Base-by-base conservation (phyloP, 1,140 invertebrate genomes). In the Sycophaga agraensis region DNA sequence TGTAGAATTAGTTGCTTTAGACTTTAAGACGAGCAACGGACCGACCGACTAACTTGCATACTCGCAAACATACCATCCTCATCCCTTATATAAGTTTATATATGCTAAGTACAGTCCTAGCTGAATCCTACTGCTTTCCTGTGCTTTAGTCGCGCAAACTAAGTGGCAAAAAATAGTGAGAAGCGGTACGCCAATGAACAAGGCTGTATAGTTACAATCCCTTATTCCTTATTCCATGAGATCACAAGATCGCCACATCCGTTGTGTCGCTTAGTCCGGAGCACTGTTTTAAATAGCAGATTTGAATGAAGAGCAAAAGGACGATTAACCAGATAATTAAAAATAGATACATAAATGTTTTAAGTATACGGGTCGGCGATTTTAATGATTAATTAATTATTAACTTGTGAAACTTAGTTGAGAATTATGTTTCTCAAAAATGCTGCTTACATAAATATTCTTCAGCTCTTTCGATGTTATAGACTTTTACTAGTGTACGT, bases 1-100 rank as follows among this genome's bases (percentile, higher is more conserved):
- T 70, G 77, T 78, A 72, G 72, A 67, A 69, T 72, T 78, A 77
- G 76, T 69, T 68, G 76, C 75, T 79, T 79, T 51, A 56, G 46
- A 56, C 26, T 51, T 40, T 51, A 16, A 28, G 45, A 63, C 39
- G 37, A 37, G 22, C 59, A 64, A 57, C 28, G 58, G 54, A 70
- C 53, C n/a, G 45, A 57, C 56, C 55, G 35, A 67, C 35, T 68
- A 67, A 61, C 48, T 58, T 35, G 31, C 59, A 28, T 37, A 46
- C 37, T 58, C 6, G 24, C 34, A 34, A 54, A 55, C 34, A 49
- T 55, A 61, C 19, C n/a, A 43, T 57, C 24, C 34, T 21, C 22
- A 40, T 45, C 22, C 31, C 19, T 19, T 6, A 48, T 43, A 51
- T 24, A 50, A 21, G 21, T 57, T 56, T 42, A 49, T n/a, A n/a